A percentile compares a stretch with the other conserved stretches of the same genome.
Conservation (phyloP, 2,888 invertebrate species). For the Drosophila niveifrons region DNA sequence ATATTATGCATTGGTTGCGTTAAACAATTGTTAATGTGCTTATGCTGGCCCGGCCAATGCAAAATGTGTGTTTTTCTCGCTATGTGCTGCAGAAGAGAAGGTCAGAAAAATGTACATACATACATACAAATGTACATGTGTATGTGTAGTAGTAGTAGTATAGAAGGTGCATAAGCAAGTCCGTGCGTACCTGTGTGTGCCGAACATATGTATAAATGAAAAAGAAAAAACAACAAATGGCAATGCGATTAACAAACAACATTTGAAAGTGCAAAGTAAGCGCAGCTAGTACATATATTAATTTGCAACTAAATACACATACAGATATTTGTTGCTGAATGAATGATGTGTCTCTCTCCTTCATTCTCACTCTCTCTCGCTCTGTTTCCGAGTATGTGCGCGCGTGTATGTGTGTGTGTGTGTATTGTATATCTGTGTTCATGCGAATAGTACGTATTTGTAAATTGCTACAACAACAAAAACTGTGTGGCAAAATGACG, state of each 20-base stretch:
- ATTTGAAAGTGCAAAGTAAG: conserved; percentile 61
- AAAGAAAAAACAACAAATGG: conserved; percentile 62
- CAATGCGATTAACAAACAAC: conserved; percentile 53
- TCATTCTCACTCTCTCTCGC: not conserved
- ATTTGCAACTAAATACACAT: conserved; percentile 8
- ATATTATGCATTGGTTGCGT: conserved; percentile 24
- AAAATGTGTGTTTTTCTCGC: conserved; percentile 49
- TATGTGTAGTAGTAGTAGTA: conserved; percentile 16
- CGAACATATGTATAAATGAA: conserved; percentile 58
- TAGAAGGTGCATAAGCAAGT: conserved; percentile 62
- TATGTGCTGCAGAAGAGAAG: conserved; percentile 62
- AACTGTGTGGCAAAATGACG: conserved; percentile 72
- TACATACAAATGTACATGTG: conserved; percentile 37
- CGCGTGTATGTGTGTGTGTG: conserved; percentile 20
- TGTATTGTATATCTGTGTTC: conserved; percentile 47
- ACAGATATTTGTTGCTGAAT: conserved; percentile 6
- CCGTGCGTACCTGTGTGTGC: conserved; percentile 45
- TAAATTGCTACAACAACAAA: conserved; percentile 61
- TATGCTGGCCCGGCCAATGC: conserved; percentile 12
- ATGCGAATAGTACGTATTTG: conserved; percentile 62
- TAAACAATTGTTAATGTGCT: conserved; percentile 14
- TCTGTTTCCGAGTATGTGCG: not conserved
- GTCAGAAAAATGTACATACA: conserved; percentile 77
- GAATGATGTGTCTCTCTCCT: not conserved
- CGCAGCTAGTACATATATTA: conserved; percentile 35